A percentile compares a stretch with the other conserved stretches of the same genome.
These are phyloP conservation scores for Amblyopsis hoosieri DNA, from an alignment of 2,797 vertebrate genomes.

Conservation along the genomic window DNA sequence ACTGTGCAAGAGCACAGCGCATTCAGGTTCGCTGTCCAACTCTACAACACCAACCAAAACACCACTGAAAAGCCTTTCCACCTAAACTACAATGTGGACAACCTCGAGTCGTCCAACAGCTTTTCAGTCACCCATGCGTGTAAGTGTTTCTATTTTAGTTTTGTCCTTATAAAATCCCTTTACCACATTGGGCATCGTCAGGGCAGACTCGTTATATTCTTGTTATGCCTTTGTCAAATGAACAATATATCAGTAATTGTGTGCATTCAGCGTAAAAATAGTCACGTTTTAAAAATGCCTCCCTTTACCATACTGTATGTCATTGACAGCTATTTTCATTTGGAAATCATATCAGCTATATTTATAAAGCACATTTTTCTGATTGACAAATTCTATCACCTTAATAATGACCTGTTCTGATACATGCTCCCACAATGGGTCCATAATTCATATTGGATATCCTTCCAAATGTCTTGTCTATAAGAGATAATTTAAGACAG, in stretches of 20 bases:
- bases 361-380: not conserved
- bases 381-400: not conserved
- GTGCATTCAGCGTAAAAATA: slow-evolving; percentile 10
- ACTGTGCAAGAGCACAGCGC: slow-evolving; percentile 99
- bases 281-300: not conserved
- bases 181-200: slow-evolving; percentile 44
- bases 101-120: slow-evolving; percentile 99
- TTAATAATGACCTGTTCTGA: no score
- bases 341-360: not conserved
- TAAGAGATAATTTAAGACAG: not conserved
- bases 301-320: not conserved
- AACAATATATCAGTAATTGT: not conserved
- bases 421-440: not conserved
- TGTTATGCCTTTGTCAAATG: slow-evolving; percentile 23
- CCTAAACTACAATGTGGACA: slow-evolving; percentile 98
- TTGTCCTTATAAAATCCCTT: slow-evolving; percentile 32
- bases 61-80: slow-evolving; percentile 98
- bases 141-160: slow-evolving; percentile 82
- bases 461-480: slow-evolving; percentile 30
- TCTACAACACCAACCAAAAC: slow-evolving; percentile 99
- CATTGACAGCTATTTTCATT: not conserved
- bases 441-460: not conserved
- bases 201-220: slow-evolving; percentile 25
- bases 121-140: slow-evolving; percentile 99
- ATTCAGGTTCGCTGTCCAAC: slow-evolving; percentile 98